phyloP scores from a whole-genome alignment of 2,797 vertebrate genomes.

The Myotis myotis region DNA sequence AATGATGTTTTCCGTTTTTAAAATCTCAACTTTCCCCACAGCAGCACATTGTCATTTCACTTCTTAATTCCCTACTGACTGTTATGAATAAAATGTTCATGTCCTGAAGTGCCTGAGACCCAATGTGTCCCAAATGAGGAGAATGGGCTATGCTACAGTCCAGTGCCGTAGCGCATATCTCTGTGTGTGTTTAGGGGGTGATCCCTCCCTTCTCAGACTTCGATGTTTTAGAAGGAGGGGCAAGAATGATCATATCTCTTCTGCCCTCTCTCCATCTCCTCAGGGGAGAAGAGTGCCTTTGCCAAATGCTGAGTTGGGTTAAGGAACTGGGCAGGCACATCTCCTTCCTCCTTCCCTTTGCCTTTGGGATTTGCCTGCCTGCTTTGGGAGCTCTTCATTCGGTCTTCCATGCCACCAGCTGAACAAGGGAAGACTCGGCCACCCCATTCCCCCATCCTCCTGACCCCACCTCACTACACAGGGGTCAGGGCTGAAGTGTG shows the following conservation, averaged over 20 bases:
- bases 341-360: background rate
- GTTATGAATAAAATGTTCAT: background rate
- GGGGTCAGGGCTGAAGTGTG: background rate
- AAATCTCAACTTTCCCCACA: background rate
- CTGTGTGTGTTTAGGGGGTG: background rate
- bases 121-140: background rate
- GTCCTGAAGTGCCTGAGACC: background rate
- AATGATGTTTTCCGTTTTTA: background rate
- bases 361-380: background rate
- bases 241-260: background rate
- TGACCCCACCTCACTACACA: fast-evolving
- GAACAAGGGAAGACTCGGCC: background rate
- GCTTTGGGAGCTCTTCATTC: background rate
- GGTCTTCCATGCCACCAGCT: background rate
- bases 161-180: background rate
- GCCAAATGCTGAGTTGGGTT: background rate
- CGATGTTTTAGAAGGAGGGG: background rate
- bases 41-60: background rate
- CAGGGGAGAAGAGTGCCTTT: background rate
- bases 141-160: background rate
- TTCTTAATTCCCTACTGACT: background rate
- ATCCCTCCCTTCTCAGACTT: background rate
- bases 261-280: too few relatives aligned
- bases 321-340: background rate
- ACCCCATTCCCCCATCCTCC: fast-evolving